Base-by-base conservation (phyloP, 1,140 invertebrate species). In the Scaptomyza graminum region DNA sequence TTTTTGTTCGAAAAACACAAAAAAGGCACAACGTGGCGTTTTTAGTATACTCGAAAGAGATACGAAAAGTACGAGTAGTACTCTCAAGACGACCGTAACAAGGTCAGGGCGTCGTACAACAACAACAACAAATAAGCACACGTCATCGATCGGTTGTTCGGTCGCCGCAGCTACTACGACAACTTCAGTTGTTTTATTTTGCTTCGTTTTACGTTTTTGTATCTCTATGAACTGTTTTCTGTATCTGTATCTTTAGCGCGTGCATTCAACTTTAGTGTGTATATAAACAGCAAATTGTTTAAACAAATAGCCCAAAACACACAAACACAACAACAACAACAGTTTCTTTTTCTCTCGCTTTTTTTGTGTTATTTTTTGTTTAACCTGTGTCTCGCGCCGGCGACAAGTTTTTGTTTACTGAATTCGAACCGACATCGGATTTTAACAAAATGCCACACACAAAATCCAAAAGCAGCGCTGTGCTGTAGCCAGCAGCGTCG, bases 361-460 rank as follows among this genome's bases (percentile, higher is more conserved):
- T 49, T 62, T 34, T 22, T 22, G 18, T 22, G 16, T 62, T 51
- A 41, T 47, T 62, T 74, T 47, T 55, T 76, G n/a, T 76, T 54
- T 70, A 74, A 75, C 62, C 80, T 64, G 72, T 76, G 84, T 89
- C 84, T 90, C 90, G 69, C 87, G 73, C 81, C 89, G 79, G 89
- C 89, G 84, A 90, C 89, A 90, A 90, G 87, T 89, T 89, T 90
- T 90, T 90, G 89, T 90, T 90, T 90, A 90, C 89, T 90, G 89
- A 90, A 89, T 90, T 89, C 76, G 72, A 87, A 87, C 69, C 76
- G 81, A 88, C 88, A 89, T 83, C 71, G 73, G 83, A 83, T 76
- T 88, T 88, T 83, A 79, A 83, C 67, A 88, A 79, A 73, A 73
- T 61, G 44, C 64, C 41, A 31, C 56, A 55, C 55, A 67, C 51